These are phyloP conservation scores for Laticauda laticaudata DNA, from an alignment of 2,113 vertebrate species.

Conservation along the genomic window DNA sequence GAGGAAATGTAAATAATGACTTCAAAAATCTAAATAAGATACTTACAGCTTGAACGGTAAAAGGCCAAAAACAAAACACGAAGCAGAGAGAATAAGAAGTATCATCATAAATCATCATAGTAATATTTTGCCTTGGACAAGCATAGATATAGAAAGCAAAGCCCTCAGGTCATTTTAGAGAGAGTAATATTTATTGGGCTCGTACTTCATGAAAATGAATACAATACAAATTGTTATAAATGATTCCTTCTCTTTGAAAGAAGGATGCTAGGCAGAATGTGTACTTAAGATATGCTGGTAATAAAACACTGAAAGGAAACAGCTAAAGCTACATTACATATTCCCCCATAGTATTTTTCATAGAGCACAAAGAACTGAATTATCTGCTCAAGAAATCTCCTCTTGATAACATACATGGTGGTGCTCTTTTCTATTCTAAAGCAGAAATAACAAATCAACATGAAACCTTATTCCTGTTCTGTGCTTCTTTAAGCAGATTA, in stretches of 20 bases:
- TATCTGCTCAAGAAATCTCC: background rate
- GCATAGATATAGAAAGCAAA: background rate
- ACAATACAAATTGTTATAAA: background rate
- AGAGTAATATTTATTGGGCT: background rate
- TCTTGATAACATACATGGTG: background rate
- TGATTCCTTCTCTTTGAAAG: background rate
- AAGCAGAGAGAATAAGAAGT: constrained; percentile 18
- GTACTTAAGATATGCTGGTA: background rate
- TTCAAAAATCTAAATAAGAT: constrained; percentile 34
- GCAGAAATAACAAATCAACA: background rate
- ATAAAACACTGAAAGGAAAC: background rate
- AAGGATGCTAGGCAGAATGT: background rate
- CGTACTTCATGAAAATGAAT: background rate
- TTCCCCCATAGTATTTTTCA: background rate
- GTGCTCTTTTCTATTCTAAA: background rate
- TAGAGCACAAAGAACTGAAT: background rate
- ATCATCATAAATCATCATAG: background rate
- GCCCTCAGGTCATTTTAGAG: background rate
- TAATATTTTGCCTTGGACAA: background rate
- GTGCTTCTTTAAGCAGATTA: background rate
- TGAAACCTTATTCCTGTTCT: background rate
- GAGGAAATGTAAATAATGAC: constrained; percentile 33
- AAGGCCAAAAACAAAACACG: constrained; percentile 26
- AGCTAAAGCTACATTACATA: background rate
- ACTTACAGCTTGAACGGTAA: constrained; percentile 30